Conservation (phyloP, 1,140 invertebrate genomes). For the Zaprionus lachaisei region DNA sequence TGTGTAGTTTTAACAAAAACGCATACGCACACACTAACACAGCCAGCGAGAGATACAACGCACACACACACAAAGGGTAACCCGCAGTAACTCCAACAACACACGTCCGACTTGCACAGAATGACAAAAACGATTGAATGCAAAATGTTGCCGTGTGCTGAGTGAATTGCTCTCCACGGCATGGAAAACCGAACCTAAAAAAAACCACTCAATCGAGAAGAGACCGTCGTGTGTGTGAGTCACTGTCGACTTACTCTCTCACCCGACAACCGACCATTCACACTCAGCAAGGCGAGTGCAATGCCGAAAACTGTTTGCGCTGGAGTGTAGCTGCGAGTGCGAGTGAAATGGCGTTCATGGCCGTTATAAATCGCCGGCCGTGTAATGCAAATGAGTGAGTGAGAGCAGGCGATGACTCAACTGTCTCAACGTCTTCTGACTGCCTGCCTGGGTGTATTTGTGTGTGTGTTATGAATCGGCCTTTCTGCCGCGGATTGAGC, state of each 20-base stretch:
- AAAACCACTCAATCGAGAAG: constrained; percentile 45
- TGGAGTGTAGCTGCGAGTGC: constrained; percentile 48
- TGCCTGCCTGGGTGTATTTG: constrained; percentile 20
- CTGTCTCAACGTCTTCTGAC: constrained; percentile 47
- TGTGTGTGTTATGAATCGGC: constrained; percentile 72
- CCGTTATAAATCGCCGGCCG: constrained; percentile 74
- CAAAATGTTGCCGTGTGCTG: constrained; percentile 37
- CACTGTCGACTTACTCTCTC: constrained; percentile 40
- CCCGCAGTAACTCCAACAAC: constrained; percentile 47
- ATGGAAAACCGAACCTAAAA: constrained; percentile 48
- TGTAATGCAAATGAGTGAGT: constrained; percentile 77
- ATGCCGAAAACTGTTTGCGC: constrained; percentile 43
- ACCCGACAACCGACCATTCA: constrained; percentile 19
- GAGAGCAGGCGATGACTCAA: constrained; percentile 79
- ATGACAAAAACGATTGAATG: constrained; percentile 65
- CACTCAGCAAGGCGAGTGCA: constrained; percentile 46
- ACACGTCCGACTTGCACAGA: constrained; percentile 72
- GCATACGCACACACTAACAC: constrained; percentile 68
- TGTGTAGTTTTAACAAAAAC: constrained; percentile 53
- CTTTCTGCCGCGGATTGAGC: constrained; percentile 51
- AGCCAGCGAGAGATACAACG: constrained; percentile 58
- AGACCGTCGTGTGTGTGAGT: constrained; percentile 49
- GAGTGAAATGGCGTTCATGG: constrained; percentile 60
- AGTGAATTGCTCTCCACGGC: constrained; percentile 32
- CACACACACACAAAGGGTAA: constrained; percentile 45